A percentile compares a stretch with the other conserved stretches of the same genome.
phyloP scores from a whole-genome alignment of 2,888 invertebrate species.

The Macroteleia sp. region DNA sequence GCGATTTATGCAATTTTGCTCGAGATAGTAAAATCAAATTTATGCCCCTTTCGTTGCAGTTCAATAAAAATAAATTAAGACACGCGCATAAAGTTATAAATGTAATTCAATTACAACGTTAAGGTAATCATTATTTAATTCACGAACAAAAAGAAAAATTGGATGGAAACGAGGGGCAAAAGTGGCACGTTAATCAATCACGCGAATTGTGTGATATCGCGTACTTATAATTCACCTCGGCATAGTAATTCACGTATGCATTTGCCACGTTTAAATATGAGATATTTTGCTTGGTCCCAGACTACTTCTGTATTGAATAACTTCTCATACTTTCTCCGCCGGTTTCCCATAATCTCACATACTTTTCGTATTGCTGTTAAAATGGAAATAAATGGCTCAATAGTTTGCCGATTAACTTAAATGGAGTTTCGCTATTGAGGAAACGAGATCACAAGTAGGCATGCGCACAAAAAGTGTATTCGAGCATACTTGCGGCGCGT shows the following conservation, averaged over 20 bases:
- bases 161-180: constrained; percentile 11
- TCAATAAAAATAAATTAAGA: constrained; percentile 25
- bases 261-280: constrained; percentile 17
- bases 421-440: constrained; percentile 58
- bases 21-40: constrained; percentile 14
- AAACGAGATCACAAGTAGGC: constrained; percentile 56
- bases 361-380: constrained; percentile 50
- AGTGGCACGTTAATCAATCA: constrained; percentile 59
- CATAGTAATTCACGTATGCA: constrained; percentile 35
- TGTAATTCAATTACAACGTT: constrained; percentile 30
- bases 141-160: constrained; percentile 5
- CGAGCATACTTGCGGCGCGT: constrained; percentile 7
- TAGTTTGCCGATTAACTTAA: constrained; percentile 55
- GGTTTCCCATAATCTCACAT: constrained; percentile 64
- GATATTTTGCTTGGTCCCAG: constrained; percentile 47
- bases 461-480: constrained; percentile 9
- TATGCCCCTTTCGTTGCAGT: constrained; percentile 7
- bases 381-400: constrained; percentile 63
- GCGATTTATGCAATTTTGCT: constrained; percentile 31
- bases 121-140: constrained; percentile 30
- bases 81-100: constrained; percentile 8
- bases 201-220: constrained; percentile 42
- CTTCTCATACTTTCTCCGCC: constrained; percentile 55
- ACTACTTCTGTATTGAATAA: constrained; percentile 62
- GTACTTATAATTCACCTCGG: constrained; percentile 11